phyloP scores from a whole-genome alignment of 2,888 invertebrate genomes.

The Myopa tessellatipennis region DNA sequence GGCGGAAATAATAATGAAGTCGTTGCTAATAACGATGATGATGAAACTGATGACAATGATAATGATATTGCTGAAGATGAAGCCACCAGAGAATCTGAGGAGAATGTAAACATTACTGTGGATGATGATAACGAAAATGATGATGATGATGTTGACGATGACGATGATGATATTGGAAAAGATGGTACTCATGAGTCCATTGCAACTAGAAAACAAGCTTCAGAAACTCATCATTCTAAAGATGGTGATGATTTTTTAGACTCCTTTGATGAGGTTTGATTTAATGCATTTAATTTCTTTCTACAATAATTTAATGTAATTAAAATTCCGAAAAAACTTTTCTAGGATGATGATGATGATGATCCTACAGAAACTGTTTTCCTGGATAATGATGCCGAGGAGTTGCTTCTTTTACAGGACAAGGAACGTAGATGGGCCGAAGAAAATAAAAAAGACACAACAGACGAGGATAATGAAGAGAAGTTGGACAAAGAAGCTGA shows the following conservation, averaged over 20 bases:
- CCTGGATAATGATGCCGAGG: slow-evolving; percentile 65
- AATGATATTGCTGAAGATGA: slow-evolving; percentile 59
- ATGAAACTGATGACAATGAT: slow-evolving; percentile 52
- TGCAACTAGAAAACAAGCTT: slow-evolving; percentile 47
- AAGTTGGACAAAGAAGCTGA: slow-evolving; percentile 45
- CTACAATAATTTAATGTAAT: not conserved
- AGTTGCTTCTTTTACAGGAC: slow-evolving; percentile 56
- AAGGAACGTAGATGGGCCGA: slow-evolving; percentile 56
- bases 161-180: slow-evolving; percentile 52
- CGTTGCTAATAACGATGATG: slow-evolving; percentile 60
- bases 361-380: slow-evolving; percentile 61
- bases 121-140: slow-evolving; percentile 52
- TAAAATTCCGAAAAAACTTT: not conserved
- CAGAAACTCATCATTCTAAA: slow-evolving; percentile 47
- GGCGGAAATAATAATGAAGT: slow-evolving; percentile 58
- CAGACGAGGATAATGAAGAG: slow-evolving; percentile 48
- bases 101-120: slow-evolving; percentile 62
- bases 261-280: slow-evolving; percentile 70
- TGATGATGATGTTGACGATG: slow-evolving; percentile 52
- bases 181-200: slow-evolving; percentile 50
- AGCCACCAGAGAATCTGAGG: slow-evolving; percentile 50
- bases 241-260: slow-evolving; percentile 59
- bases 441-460: slow-evolving; percentile 46
- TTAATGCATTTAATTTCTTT: no score
- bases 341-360: slow-evolving; percentile 54